Base-by-base conservation (phyloP, 2,113 vertebrate genomes). In the Morone chrysops region DNA sequence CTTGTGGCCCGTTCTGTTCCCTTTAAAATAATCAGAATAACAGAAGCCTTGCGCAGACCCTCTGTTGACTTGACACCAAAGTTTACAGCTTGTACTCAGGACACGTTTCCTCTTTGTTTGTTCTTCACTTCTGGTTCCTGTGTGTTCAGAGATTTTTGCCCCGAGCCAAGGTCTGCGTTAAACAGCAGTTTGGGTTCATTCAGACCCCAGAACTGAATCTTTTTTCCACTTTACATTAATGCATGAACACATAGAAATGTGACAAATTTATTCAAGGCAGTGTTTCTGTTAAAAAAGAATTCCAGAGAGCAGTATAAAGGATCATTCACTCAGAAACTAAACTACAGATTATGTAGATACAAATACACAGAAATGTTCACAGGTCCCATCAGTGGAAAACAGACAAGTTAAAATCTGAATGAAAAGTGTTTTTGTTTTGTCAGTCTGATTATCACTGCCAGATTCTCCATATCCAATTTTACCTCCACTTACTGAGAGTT, bases 31-130 rank as follows among this genome's bases (percentile, higher is more conserved):
- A 25, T 59, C 13, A 1, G 1, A 59, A 16, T 12, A 54, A 54
- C 4, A 20, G 1, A 18, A 12, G 12, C 43, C 47, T 36, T 1
- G 40, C 13, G 41, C 76, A 51, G 56, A 66, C 66, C 60, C 10
- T 41, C 67, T 81, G 83, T 16, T 83, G 81, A 57, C 76, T 25
- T 73, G 66, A 67, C 45, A 5, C 48, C 3, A 10, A 68, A 75
- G 69, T 67, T 63, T 12, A 54, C 31, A 8, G 43, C 84, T 79
- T 60, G 79, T 53, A 72, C 84, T 56, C 59, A 50, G 70, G 11
- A 70, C 83, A 84, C 69, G 54, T 51, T 78, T 80, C 10, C 41
- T 56, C 51, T 31, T 31, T 88, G 78, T 89, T 91, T 93, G 87
- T 38, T 70, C 81, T 70, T 85, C 73, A 9, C 83, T 82, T 85